These are phyloP conservation scores for Rhabdophis nuchalis DNA, from an alignment of 2,797 vertebrate genomes.

Conservation along the genomic window DNA sequence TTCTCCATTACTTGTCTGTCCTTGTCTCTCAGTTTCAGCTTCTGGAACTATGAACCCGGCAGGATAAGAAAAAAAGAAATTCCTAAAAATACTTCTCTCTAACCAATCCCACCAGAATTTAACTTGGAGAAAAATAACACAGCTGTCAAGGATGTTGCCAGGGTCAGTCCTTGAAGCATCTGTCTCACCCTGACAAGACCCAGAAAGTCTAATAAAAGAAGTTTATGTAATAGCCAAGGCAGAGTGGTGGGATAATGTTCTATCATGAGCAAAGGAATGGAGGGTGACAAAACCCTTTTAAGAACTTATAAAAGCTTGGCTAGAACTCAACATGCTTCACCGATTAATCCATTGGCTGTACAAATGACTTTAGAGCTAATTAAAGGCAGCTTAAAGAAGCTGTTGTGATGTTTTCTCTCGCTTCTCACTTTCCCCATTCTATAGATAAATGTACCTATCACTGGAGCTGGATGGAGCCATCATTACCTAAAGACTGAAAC, in stretches of 20 bases:
- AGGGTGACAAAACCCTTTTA: conserved; percentile 3
- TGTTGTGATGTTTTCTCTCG: conserved; percentile 36
- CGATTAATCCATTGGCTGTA: conserved; percentile 55
- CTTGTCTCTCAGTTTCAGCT: not conserved
- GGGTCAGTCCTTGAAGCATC: not conserved
- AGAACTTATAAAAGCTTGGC: conserved; percentile 33
- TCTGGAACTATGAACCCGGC: not conserved
- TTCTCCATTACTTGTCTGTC: not conserved
- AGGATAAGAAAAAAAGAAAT: not conserved
- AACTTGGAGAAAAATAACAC: conserved; percentile 29
- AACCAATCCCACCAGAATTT: conserved; percentile 5
- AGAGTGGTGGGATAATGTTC: not conserved
- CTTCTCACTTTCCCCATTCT: conserved; percentile 27
- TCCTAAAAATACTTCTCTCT: conserved; percentile 5
- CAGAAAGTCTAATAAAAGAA: conserved; percentile 29
- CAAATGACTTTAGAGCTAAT: conserved; percentile 65
- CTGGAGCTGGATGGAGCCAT: conserved; percentile 47
- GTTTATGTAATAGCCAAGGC: not conserved
- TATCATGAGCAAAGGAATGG: not conserved
- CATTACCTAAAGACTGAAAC: conserved; percentile 22
- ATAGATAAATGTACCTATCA: conserved; percentile 62
- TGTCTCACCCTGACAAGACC: conserved; percentile 11
- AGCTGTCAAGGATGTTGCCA: conserved; percentile 20
- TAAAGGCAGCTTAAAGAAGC: conserved; percentile 62
- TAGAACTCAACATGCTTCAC: conserved; percentile 31